These are phyloP conservation scores for Machimus rusticus DNA, from an alignment of 2,888 invertebrate genomes.

Conservation along the genomic window DNA sequence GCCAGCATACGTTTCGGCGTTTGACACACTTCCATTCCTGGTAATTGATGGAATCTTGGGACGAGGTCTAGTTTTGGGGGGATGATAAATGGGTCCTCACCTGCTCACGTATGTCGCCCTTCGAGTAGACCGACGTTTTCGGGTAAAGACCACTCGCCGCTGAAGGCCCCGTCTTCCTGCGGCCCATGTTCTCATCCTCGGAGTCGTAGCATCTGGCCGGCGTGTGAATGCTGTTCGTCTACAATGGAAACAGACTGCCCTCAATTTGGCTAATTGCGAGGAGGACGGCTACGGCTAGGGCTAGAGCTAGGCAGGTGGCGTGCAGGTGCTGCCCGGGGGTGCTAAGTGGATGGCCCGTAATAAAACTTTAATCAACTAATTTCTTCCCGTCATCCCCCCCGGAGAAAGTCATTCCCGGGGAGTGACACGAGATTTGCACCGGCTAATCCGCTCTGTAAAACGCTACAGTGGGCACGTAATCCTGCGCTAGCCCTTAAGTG, in stretches of 20 bases:
- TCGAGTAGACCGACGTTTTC: slow-evolving; percentile 74
- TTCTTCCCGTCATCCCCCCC: no score
- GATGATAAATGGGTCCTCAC: slow-evolving; percentile 50
- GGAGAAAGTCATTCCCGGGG: neutral
- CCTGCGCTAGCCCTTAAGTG: neutral
- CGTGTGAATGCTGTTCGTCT: slow-evolving; percentile 74
- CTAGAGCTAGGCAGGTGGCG: neutral
- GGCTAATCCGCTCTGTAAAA: neutral
- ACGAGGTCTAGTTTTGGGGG: neutral
- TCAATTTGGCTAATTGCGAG: slow-evolving; percentile 26
- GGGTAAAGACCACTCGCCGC: slow-evolving; percentile 62
- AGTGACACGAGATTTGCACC: neutral
- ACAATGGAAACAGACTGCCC: slow-evolving; percentile 23
- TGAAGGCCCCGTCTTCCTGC: slow-evolving; percentile 68
- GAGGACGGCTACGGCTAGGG: neutral
- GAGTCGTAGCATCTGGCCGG: slow-evolving; percentile 79
- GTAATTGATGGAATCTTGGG: neutral
- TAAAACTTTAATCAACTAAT: slow-evolving; percentile 30
- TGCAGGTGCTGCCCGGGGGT: neutral
- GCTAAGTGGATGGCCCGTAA: neutral
- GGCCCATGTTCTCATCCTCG: slow-evolving; percentile 81
- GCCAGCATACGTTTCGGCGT: neutral
- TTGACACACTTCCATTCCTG: neutral
- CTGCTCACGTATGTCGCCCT: slow-evolving; percentile 85
- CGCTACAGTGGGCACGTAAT: neutral